Percentiles rank a stretch among this genome's conserved stretches.
Evolutionary conservation across 2,113 vertebrate genomes (phyloP).

Genomic region (Crotalus viridis): DNA sequence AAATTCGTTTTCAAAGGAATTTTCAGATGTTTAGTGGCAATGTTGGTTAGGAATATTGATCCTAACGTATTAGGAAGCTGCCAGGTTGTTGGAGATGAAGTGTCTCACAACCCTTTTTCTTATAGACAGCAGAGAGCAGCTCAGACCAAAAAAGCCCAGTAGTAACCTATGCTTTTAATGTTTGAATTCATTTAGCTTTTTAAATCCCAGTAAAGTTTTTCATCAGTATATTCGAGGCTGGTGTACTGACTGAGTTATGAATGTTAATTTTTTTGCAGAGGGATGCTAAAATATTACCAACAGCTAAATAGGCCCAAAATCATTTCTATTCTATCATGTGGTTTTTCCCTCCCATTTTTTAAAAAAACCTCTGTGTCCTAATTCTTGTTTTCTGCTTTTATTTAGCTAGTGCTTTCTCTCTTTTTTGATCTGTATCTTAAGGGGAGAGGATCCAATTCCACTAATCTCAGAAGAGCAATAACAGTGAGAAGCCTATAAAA

Average conservation of each 20-base stretch:
- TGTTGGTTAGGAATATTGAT: background rate
- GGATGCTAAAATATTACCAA: constrained; percentile 20
- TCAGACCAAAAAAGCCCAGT: background rate
- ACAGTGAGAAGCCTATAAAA: constrained; percentile 58
- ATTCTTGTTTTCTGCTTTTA: background rate
- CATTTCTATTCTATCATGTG: background rate
- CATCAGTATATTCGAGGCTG: background rate
- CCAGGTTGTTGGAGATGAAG: background rate
- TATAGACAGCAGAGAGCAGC: background rate
- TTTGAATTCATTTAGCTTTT: constrained; percentile 11
- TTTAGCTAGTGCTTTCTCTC: constrained; percentile 39
- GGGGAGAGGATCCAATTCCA: constrained; percentile 62
- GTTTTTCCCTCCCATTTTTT: background rate
- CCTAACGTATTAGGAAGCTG: background rate
- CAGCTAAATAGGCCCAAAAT: constrained; percentile 37
- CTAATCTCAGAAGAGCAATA: constrained; percentile 67
- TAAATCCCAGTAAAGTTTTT: constrained; percentile 16
- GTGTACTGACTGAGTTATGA: constrained; percentile 40
- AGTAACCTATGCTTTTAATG: background rate
- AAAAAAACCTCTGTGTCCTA: constrained; percentile 7
- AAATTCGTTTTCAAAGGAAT: background rate
- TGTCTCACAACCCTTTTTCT: background rate
- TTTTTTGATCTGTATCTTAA: constrained; percentile 59
- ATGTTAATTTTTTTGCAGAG: constrained; percentile 33
- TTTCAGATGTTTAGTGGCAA: background rate